Percentiles rank a stretch among this genome's conserved stretches.
phyloP scores from a whole-genome alignment of 2,888 invertebrate genomes.

The Sesia bembeciformis region DNA sequence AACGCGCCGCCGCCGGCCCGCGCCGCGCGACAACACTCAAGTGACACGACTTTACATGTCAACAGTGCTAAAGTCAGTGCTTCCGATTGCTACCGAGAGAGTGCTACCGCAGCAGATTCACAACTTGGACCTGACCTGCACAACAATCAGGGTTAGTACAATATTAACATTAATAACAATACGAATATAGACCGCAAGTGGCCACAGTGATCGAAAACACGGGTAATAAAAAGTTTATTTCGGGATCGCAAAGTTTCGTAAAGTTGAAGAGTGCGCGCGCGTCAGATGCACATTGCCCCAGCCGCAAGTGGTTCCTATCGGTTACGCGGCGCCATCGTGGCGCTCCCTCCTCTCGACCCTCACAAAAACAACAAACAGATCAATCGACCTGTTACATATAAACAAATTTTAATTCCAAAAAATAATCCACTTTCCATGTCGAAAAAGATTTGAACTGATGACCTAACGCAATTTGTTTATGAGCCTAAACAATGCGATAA shows the following conservation, averaged over 20 bases:
- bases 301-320: slow-evolving; percentile 60
- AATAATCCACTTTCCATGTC: not conserved
- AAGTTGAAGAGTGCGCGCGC: slow-evolving; percentile 59
- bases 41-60: slow-evolving; percentile 60
- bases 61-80: slow-evolving; percentile 71
- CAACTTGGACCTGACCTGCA: slow-evolving; percentile 63
- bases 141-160: slow-evolving; percentile 68
- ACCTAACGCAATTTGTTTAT: slow-evolving; percentile 53
- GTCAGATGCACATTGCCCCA: slow-evolving; percentile 59
- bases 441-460: slow-evolving; percentile 23
- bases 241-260: slow-evolving; percentile 56
- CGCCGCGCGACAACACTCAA: slow-evolving; percentile 57
- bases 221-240: slow-evolving; percentile 59
- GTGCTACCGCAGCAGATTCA: slow-evolving; percentile 63
- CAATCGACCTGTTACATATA: slow-evolving; percentile 57
- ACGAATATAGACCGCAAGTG: slow-evolving; percentile 16
- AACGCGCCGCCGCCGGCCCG: slow-evolving; percentile 62
- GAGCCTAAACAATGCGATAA: slow-evolving; percentile 60
- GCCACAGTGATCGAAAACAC: slow-evolving; percentile 41
- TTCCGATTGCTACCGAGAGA: slow-evolving; percentile 64
- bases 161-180: slow-evolving; percentile 15
- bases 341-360: slow-evolving; percentile 56
- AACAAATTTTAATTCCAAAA: slow-evolving; percentile 36
- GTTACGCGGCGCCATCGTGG: slow-evolving; percentile 60
- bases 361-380: slow-evolving; percentile 70